Percentiles rank a stretch among this genome's conserved stretches.
Evolutionary conservation across 2,888 invertebrate species (phyloP).

Genomic region (Andrena minutula): DNA sequence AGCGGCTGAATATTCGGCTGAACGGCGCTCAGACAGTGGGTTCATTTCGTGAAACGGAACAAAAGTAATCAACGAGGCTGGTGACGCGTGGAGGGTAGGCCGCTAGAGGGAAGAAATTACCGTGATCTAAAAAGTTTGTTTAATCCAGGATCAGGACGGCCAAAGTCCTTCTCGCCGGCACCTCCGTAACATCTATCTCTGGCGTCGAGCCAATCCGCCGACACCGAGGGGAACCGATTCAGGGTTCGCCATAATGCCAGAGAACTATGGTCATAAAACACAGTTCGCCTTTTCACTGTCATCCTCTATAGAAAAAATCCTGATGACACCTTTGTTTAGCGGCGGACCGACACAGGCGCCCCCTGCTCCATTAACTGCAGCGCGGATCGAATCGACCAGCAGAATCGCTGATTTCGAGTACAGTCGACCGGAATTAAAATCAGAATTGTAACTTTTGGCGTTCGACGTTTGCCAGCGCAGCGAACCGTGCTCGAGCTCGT

Average conservation of each 20-base stretch:
- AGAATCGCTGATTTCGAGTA: neutral
- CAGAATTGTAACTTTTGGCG: neutral
- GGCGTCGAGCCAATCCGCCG: slow-evolving; percentile 42
- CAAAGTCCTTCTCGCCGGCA: slow-evolving; percentile 39
- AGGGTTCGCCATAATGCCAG: slow-evolving; percentile 14
- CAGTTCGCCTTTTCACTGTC: slow-evolving; percentile 9
- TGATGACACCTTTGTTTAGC: neutral
- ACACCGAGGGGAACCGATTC: slow-evolving; percentile 11
- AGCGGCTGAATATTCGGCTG: neutral
- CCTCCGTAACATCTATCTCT: slow-evolving; percentile 46
- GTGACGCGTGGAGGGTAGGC: neutral
- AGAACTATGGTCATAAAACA: slow-evolving; percentile 31
- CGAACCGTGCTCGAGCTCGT: neutral
- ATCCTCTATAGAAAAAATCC: neutral
- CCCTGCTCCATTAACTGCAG: too few species aligned
- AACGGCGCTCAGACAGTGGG: neutral
- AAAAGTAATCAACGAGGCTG: slow-evolving; percentile 5
- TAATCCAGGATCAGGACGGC: slow-evolving; percentile 49
- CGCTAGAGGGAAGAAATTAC: slow-evolving; percentile 21
- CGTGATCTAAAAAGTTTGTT: slow-evolving; percentile 44
- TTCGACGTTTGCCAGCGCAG: slow-evolving; percentile 16
- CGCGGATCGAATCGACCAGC: neutral
- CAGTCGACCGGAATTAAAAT: slow-evolving; percentile 2
- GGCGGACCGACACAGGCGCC: neutral
- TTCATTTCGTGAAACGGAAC: neutral